Evolutionary conservation across 2,888 invertebrate genomes (phyloP), one percentile per base, ranked within the genome.

Genomic region (Actias luna): DNA sequence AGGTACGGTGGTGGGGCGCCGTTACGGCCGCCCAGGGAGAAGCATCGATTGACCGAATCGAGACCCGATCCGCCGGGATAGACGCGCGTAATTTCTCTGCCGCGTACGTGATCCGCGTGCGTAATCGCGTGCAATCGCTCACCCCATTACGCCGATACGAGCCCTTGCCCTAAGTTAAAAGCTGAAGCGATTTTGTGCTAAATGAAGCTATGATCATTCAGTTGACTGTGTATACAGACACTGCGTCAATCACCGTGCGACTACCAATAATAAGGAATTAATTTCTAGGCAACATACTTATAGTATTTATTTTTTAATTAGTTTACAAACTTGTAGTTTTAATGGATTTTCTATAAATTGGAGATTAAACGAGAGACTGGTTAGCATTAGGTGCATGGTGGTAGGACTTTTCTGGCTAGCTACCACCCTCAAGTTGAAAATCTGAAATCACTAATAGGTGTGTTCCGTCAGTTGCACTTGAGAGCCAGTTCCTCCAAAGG

Each of bases 1-100:
- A 42, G 42, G 18, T 46, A 29, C 46, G 18, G 27, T 10, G 59
- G 55, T 63, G 63, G 29, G 29, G 55, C 29, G 55, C 29, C 29
- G 29, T 29, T 55, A 55, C 5, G 27, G 55, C 55, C 29, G 55
- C 29, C 76, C 76, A 46, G 71, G 73, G 78, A 76, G 82, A 75
- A 72, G 80, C 87, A 88, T 89, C 90, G 89, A 88, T 90, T 88
- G 90, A 84, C 89, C 88, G 88, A 87, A 85, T 88, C 87, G 85
- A 74, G 76, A 64, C 74, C 73, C 79, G 76, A 72, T 81, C 79
- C 83, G 77, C 80, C 79, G 85, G 86, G 87, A 85, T 83, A 84
- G 83, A 80, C 82, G 87, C 89, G 91, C 89, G 91, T 92, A 89
- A 91, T 92, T 90, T 65, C 69, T 85, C 82, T 78, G 75, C 79